phyloP scores from a whole-genome alignment of 2,113 vertebrate genomes.

The Chloebia gouldiae region DNA sequence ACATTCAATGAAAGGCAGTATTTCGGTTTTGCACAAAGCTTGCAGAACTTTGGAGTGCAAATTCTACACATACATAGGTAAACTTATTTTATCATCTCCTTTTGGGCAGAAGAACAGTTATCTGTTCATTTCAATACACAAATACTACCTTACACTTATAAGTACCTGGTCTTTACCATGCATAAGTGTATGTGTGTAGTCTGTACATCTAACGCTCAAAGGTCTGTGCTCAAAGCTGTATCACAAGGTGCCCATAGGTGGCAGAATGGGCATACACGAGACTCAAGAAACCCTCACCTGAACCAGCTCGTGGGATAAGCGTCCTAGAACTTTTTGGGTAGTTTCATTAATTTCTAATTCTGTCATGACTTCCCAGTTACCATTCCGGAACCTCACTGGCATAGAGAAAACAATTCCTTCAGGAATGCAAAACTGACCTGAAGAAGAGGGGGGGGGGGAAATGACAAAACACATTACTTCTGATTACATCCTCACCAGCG shows the following conservation, averaged over 20 bases:
- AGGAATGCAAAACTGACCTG: conserved; percentile 82
- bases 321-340: conserved; percentile 59
- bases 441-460: not conserved
- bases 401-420: conserved; percentile 84
- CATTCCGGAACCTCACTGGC: conserved; percentile 82
- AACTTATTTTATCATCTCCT: not conserved
- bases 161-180: not conserved
- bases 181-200: not conserved
- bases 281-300: conserved; percentile 65
- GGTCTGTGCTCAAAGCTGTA: not conserved
- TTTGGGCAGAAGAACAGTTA: not conserved
- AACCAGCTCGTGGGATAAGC: conserved; percentile 72
- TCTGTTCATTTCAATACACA: not conserved
- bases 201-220: not conserved
- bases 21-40: not conserved
- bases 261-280: not conserved
- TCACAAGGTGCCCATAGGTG: not conserved
- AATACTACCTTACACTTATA: not conserved
- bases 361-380: conserved; percentile 74
- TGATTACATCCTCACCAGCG: not conserved
- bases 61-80: not conserved
- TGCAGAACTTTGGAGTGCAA: not conserved
- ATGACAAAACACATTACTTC: not conserved
- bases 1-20: not conserved
- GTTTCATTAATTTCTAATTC: conserved; percentile 63